These are phyloP conservation scores for Eubasilissa regina DNA, from an alignment of 1,140 invertebrate genomes.

Conservation along the genomic window DNA sequence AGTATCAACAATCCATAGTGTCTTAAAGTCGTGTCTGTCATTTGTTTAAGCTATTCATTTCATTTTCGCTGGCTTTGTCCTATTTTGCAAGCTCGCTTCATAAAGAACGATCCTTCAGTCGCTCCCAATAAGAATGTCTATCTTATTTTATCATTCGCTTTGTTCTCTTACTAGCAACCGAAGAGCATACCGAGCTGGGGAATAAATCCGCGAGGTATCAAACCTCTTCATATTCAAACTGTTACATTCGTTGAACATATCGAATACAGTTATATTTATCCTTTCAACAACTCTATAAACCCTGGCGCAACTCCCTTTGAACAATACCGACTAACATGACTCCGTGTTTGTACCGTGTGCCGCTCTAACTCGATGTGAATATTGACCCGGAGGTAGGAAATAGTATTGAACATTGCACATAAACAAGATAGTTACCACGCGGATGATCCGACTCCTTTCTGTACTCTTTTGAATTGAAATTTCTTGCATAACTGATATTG, in stretches of 20 bases:
- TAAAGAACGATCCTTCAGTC: neutral
- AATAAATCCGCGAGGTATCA: constrained; percentile 8
- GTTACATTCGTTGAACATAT: constrained; percentile 22
- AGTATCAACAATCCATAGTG: neutral
- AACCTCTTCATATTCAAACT: constrained; percentile 28
- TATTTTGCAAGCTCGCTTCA: neutral
- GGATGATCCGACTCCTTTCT: constrained; percentile 13
- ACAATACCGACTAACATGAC: constrained; percentile 23
- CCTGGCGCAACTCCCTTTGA: constrained; percentile 20
- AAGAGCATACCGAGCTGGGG: neutral
- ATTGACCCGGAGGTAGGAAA: constrained; percentile 30
- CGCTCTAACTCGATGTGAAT: constrained; percentile 8
- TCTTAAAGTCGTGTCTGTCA: constrained; percentile 17
- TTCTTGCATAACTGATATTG: neutral
- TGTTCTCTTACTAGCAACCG: neutral
- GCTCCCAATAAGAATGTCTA: neutral
- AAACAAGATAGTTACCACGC: constrained; percentile 18
- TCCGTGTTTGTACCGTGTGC: neutral
- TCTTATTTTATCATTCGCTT: neutral
- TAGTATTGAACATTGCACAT: neutral
- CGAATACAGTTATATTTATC: constrained; percentile 35
- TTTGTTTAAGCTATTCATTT: constrained; percentile 15
- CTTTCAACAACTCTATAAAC: constrained; percentile 39
- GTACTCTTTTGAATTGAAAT: constrained; percentile 11
- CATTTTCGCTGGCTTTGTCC: constrained; percentile 17